Conservation (phyloP, 2,113 vertebrate species). For the Narcine bancroftii region DNA sequence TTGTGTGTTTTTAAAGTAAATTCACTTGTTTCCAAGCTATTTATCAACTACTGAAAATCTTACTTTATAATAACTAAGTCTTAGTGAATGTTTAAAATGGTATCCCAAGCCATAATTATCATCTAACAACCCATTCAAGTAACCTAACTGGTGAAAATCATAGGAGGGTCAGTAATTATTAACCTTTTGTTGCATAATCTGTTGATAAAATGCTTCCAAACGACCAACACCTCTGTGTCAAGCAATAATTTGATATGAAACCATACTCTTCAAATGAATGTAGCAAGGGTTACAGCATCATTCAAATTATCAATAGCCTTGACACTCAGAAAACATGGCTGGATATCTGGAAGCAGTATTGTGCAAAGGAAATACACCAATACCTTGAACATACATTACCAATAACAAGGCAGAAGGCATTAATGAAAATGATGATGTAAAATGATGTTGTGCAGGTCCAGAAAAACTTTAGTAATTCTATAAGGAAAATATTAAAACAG, state of each 20-base stretch:
- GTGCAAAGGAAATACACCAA: too few species aligned
- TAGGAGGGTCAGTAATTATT: not conserved
- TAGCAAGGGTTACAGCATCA: not conserved
- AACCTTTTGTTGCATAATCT: not conserved
- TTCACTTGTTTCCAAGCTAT: not conserved
- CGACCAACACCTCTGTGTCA: not conserved
- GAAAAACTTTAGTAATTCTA: not conserved
- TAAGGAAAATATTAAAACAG: not conserved
- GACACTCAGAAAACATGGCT: not conserved
- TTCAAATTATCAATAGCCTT: not conserved
- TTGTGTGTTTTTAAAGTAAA: not conserved
- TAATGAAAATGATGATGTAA: not conserved
- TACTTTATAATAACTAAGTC: not conserved
- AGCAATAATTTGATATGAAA: not conserved
- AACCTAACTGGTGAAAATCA: not conserved
- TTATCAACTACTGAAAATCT: not conserved
- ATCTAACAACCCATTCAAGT: not conserved
- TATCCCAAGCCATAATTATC: not conserved
- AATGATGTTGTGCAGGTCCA: not conserved
- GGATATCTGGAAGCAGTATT: too few species aligned
- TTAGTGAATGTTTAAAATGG: not conserved
- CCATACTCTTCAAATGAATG: not conserved
- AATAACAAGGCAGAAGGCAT: not conserved
- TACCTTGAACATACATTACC: too few species aligned
- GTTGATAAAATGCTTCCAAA: not conserved